Evolutionary conservation across 2,113 vertebrate species (phyloP), one percentile per base, ranked within the genome.

Genomic region (Otis tarda): DNA sequence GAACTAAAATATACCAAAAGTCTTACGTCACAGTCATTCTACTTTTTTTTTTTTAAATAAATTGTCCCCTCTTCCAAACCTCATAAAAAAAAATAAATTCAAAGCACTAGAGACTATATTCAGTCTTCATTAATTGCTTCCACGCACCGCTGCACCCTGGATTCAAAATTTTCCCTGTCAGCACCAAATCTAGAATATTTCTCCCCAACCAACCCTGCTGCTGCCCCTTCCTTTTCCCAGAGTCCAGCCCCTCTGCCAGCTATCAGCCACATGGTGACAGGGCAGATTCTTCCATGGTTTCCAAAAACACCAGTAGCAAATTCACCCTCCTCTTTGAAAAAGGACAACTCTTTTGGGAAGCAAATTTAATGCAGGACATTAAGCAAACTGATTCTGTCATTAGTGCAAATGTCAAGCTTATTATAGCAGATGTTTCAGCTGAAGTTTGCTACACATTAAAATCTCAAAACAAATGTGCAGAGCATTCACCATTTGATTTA

Each of bases 381-480:
- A 98, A 97, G 95, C 95, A 96, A 97, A 97, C 86, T 47, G 90
- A 97, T 95, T 86, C 50, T 95, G 92, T 95, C 95, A 87, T 98
- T 96, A 97, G 83, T 94, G 95, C 95, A 98, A 98, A 98, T 96
- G 97, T 97, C 97, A 98, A 95, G 88, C 96, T 97, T 95, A 95
- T 97, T 96, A 96, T 11, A 94, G 92, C 96, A 97, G 94, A 96
- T 95, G 94, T 96, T 98, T 97, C 87, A 87, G 94, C 50, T 94
- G 95, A 97, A 94, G 75, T 97, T 90, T 87, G 83, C 91, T 92
- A 94, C 82, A 87, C 45, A 90, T 94, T 95, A 97, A 97, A 97
- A 93, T 79, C 92, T 95, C 77, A 93, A 69, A 94, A 96, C 88
- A 87, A 96, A 96, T 50, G 90, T 76, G 79, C 71, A 79, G 63